Base-by-base conservation (phyloP, 2,888 invertebrate genomes). In the Drosophila paramelanica region DNA sequence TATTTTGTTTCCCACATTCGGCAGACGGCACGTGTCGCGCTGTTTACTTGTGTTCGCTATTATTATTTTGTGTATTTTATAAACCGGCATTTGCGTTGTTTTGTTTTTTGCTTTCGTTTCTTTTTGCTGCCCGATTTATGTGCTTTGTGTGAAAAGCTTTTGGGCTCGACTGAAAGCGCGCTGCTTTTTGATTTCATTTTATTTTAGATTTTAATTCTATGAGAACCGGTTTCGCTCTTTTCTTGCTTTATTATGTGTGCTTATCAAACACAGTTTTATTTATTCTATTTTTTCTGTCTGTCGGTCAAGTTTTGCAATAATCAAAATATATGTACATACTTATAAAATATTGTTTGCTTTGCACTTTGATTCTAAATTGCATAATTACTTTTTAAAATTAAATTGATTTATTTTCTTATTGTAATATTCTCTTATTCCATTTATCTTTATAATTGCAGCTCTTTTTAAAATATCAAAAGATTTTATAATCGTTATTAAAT, bases 1-100 rank as follows among this genome's bases (percentile, higher is more conserved):
- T 75, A 27, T 77, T 74, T 66, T 73, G 77, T 53, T 67, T 58
- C 17, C 7, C 10, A 20, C 51, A 47, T 59, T 46, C 36, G 13
- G 1, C 13, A 1, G 5, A 23, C 41, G 27, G 7, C 59, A 46
- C 71, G 71, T 52, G 58, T 42, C 1, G 33, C 1, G 33, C 11
- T 31, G 39, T 14, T 3, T 52, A 8, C 36, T 43, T 31, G 10
- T 17, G 11, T 38, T 17, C 23, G 27, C 13, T 25, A 50, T 50
- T n/a, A 38, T 6, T 17, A 17, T 17, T 17, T 25, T 53, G 10
- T 14, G 4, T 47, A 10, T 27, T 56, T 14, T 46, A 38, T 10
- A 20, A n/a, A 31, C 59, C 68, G 53, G 50, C 50, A 20, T 47
- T 62, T 25, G 66, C 14, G 23, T 23, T 23, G 23, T 38, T 23